Evolutionary conservation across 37 sponge, comb jelly and placozoan species (phyloP), one percentile per base, ranked within the genome.

Genomic region (Hormiphora californensis): DNA sequence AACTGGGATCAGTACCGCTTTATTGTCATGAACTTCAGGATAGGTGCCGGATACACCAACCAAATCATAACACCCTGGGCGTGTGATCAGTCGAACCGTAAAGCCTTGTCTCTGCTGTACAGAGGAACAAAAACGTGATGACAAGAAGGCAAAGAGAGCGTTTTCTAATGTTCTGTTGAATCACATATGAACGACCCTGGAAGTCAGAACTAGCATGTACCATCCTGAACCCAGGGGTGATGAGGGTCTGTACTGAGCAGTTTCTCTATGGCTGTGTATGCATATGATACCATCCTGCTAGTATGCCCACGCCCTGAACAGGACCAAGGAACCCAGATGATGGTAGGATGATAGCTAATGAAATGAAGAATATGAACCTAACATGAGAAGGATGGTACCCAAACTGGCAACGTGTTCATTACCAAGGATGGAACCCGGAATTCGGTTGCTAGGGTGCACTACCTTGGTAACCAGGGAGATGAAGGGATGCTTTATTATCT

Each of bases 311-410:
- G 81, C 81, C 5, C 38, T 73, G 36, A 73, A 73, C 81, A 33
- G 21, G 1, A 73, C 81, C 39, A 73, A 73, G 81, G 81, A 73
- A n/a, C 81, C 81, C 44, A 40, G n/a, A 43, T 73, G 81, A 73
- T 41, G 81, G 81, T 22, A n/a, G 41, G 0, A 39, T n/a, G 9
- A 73, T 73, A 43, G 35, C 81, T 17, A 28, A 73, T 30, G 81
- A 32, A 7, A 73, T 73, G 23, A 73, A 73, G 46, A 39, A 28
- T 73, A 22, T 73, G 81, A 28, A 28, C n/a, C n/a, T 3, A 73
- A 22, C 27, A 73, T 73, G 46, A 22, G 17, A 33, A 46, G 81
- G 11, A 73, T n/a, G n/a, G n/a, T n/a, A n/a, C n/a, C n/a, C n/a
- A 73, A 41, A 32, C 81, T 32, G 81, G 81, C 0, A 27, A 33